Evolutionary conservation across 2,888 invertebrate genomes (phyloP).

Genomic region (Polydrusus tereticollis): DNA sequence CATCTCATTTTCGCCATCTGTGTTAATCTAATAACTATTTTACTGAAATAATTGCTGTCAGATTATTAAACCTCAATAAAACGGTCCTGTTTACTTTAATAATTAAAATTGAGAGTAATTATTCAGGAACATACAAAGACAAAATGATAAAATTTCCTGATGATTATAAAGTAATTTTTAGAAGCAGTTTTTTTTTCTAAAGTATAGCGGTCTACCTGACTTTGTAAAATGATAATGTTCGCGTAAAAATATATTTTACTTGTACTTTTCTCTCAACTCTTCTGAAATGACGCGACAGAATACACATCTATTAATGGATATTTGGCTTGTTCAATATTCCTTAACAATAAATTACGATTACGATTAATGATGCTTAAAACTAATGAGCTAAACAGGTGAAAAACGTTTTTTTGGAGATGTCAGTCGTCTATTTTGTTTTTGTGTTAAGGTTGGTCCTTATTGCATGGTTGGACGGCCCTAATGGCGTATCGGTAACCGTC

Average conservation of each 20-base stretch:
- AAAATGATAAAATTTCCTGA: too few species aligned
- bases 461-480: constrained; percentile 67
- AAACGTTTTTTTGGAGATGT: constrained; percentile 62
- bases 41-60: too few species aligned
- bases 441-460: constrained; percentile 67
- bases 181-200: too few species aligned
- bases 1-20: too few species aligned
- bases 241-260: not conserved
- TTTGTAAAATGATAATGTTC: not conserved
- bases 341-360: constrained; percentile 56
- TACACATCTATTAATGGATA: constrained; percentile 65
- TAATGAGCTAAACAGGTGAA: constrained; percentile 63
- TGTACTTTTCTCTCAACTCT: not conserved
- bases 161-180: too few species aligned
- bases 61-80: too few species aligned
- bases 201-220: too few species aligned
- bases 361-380: constrained; percentile 59
- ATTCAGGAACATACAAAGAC: too few species aligned
- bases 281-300: constrained; percentile 60
- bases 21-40: too few species aligned
- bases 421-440: constrained; percentile 63
- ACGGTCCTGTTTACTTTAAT: too few species aligned
- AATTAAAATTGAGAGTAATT: too few species aligned
- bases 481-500: constrained; percentile 67
- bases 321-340: constrained; percentile 62